Base-by-base conservation (phyloP, 2,888 invertebrate genomes). In the Tipula confusa region DNA sequence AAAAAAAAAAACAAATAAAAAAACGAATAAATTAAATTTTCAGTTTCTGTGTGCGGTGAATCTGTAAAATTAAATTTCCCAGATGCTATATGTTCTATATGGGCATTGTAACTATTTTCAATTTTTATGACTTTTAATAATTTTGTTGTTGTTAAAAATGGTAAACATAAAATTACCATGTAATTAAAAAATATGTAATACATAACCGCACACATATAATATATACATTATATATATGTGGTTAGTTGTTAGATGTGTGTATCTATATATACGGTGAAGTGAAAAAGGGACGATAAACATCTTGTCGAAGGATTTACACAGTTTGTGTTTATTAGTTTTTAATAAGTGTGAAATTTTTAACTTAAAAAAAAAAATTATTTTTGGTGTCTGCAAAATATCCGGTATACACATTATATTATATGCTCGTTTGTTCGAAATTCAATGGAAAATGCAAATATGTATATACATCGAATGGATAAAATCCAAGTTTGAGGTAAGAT, bases 111-210 rank as follows among this genome's bases (percentile, higher is more conserved):
- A 64, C 64, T 64, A 64, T 64, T 64, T 64, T 64, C 7, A 24
- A 7, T 64, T 64, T 64, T 24, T 7, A 24, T 64, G 18, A 9
- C 64, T 64, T 24, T 7, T 7, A 64, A 43, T n/a, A n/a, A n/a
- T n/a, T n/a, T n/a, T n/a, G n/a, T n/a, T n/a, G n/a, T n/a, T n/a
- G n/a, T n/a, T n/a, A 11, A 9, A 43, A 64, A 64, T 64, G 64
- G 64, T 64, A 64, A 64, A 64, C 64, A 64, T 64, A 24, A 24
- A 64, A 64, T 64, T 64, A 64, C 64, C 64, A 64, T 64, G 64
- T 64, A 64, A 64, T 64, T 64, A 24, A 64, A 64, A 64, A 64
- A 24, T 64, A 64, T 64, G 64, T 64, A 64, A 9, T 24, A 64
- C 64, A 64, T 64, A 64, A 24, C 24, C 24, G 9, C 64, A 64